Conservation (phyloP, 1,140 invertebrate species). For the Rhyacophila brunnea region DNA sequence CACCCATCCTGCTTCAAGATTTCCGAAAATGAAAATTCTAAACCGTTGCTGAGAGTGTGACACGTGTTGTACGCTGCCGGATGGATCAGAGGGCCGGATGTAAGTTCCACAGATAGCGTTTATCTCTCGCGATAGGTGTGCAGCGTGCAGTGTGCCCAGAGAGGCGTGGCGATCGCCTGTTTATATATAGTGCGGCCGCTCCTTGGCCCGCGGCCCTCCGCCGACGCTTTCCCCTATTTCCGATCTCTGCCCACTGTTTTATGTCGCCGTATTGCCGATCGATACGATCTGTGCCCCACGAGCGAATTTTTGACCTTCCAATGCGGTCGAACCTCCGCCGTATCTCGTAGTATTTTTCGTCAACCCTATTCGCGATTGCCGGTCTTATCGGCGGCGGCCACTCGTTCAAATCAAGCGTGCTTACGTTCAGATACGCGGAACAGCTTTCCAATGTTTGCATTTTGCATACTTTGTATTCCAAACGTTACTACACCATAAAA, state of each 20-base stretch:
- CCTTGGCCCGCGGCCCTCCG: neutral
- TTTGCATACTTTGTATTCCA: too few relatives aligned
- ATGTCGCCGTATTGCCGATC: neutral
- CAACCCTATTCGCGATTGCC: too few relatives aligned
- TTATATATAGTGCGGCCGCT: constrained; percentile 1
- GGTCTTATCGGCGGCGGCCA: too few relatives aligned
- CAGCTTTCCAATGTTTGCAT: too few relatives aligned
- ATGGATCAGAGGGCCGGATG: neutral
- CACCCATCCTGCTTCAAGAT: too few relatives aligned
- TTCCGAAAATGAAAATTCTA: too few relatives aligned
- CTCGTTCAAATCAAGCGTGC: too few relatives aligned
- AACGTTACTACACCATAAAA: too few relatives aligned
- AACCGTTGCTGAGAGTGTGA: neutral
- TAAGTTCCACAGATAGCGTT: constrained; percentile 2
- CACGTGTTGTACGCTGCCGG: neutral
- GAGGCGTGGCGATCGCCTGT: constrained; percentile 3
- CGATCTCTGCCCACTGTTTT: neutral
- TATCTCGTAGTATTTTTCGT: too few relatives aligned
- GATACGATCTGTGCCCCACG: neutral
- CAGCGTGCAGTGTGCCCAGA: neutral
- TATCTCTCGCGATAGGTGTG: neutral
- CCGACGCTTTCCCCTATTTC: neutral
- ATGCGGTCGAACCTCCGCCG: too few relatives aligned
- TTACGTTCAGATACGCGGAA: too few relatives aligned
- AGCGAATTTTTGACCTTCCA: too few relatives aligned